phyloP scores from a whole-genome alignment of 2,113 vertebrate species.

The Cygnus buccinator region DNA sequence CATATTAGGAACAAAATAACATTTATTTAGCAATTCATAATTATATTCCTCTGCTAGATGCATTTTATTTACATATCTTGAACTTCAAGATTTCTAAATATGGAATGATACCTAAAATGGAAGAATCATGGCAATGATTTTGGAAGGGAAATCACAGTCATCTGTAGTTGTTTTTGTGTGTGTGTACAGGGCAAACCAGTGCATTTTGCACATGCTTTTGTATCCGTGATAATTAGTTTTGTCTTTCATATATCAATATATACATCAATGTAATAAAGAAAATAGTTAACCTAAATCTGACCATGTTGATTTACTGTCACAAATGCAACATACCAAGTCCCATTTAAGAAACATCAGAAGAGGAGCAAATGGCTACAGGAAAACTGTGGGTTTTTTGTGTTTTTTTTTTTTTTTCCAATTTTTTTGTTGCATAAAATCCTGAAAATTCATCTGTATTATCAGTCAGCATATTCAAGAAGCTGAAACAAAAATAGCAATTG shows the following conservation, averaged over 20 bases:
- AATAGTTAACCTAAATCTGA: not conserved
- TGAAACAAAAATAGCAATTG: not conserved
- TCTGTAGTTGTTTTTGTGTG: not conserved
- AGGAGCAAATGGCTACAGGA: not conserved
- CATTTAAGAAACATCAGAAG: not conserved
- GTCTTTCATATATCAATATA: not conserved
- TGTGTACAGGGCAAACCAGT: not conserved
- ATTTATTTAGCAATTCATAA: not conserved
- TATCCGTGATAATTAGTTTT: not conserved
- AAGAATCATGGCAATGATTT: not conserved
- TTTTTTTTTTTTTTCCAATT: not conserved
- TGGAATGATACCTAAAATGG: not conserved
- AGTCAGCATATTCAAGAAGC: not conserved
- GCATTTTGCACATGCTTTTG: not conserved
- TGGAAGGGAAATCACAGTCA: not conserved
- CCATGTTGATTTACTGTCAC: not conserved
- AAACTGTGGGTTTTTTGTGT: no score
- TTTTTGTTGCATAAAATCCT: not conserved
- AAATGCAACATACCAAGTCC: not conserved
- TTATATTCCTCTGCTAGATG: not conserved
- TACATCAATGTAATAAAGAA: not conserved
- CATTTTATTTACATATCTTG: not conserved
- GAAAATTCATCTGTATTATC: not conserved
- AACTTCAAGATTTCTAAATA: not conserved
- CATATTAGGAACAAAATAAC: not conserved